Evolutionary conservation across 2,797 vertebrate genomes (phyloP), one percentile per base, ranked within the genome.

Genomic region (Erithacus rubecula): DNA sequence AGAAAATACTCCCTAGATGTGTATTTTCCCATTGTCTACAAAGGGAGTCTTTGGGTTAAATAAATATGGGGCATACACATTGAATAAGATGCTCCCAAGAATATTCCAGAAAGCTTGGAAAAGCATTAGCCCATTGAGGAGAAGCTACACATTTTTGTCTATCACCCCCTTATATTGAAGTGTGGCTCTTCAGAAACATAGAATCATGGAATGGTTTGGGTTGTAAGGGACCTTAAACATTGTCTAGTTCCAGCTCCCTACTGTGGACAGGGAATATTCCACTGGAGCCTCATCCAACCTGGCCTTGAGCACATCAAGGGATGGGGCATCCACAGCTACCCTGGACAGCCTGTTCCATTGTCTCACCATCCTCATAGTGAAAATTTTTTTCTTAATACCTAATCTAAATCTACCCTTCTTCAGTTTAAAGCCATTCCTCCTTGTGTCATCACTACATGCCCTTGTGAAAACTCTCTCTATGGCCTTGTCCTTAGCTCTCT

Each of bases 151-250:
- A 16, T 32, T 86, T 93, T 78, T 85, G 21, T 51, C 23, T 71
- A 24, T 44, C 30, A 39, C 8, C 3, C 8, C 1, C 0, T 41
- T 68, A 34, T 13, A 67, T 1, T n/a, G 32, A 90, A 67, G 6
- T 37, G 17, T 7, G 20, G 7, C 22, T 83, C 10, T 60, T 81
- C 36, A 77, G 34, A 71, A 64, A 52, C 37, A 53, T 1, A 44
- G 37, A 76, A 34, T 32, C 44, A 34, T 12, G 64, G 44, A 59
- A 77, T 8, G 15, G 12, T 77, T 59, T 59, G 18, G 17, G 26
- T 58, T 83, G 15, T 22, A 65, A 59, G 18, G 17, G 41, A 36
- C 10, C 16, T 77, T 77, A 12, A 47, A 62, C 0, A 1, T 27
- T 3, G 1, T 19, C 15, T 15, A 32, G 12, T 46, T 83, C 26